Evolutionary conservation across 2,113 vertebrate species (phyloP).

Genomic region (Ictalurus punctatus): DNA sequence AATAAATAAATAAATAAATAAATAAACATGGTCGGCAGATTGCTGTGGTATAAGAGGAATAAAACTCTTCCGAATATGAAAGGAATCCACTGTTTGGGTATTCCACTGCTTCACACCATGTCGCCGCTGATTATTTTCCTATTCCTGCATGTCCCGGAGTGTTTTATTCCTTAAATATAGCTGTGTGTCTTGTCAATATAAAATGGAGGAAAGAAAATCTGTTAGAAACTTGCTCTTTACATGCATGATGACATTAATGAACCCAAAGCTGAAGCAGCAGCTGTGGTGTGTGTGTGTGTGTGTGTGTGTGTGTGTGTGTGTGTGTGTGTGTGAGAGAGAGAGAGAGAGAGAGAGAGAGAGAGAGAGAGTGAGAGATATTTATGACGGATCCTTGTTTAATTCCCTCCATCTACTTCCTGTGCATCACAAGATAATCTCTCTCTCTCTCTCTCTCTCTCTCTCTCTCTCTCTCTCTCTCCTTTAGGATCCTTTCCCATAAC

Average conservation of each 20-base stretch:
- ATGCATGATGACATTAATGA: background rate
- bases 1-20: background rate
- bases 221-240: background rate
- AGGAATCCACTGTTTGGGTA: background rate
- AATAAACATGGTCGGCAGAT: background rate
- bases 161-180: background rate
- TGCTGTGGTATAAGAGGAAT: background rate
- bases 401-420: background rate
- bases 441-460: background rate
- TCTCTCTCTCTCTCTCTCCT: background rate
- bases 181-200: background rate
- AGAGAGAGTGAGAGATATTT: background rate
- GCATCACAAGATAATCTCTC: background rate
- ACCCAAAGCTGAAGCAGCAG: background rate
- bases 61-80: background rate
- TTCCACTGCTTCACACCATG: too few relatives aligned
- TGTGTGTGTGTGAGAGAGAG: background rate
- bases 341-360: background rate
- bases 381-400: background rate
- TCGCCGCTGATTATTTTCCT: too few relatives aligned
- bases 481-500: background rate
- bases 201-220: background rate
- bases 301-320: background rate
- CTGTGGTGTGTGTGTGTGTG: background rate
- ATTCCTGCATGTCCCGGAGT: too few relatives aligned